Conservation (phyloP, 2,113 vertebrate genomes). For the Pelmatolapia mariae region DNA sequence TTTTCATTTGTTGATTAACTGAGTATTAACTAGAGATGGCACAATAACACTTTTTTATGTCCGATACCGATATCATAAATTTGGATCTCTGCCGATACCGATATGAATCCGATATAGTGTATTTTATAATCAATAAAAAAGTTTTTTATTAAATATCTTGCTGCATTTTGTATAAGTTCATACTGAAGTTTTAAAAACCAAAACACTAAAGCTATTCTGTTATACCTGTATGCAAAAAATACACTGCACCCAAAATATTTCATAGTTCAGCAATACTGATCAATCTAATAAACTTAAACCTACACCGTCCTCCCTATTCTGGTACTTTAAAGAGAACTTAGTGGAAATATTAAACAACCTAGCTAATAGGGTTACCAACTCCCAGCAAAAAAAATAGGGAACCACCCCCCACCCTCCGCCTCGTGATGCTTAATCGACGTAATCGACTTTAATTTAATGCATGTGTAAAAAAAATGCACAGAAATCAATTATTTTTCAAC, state of each 20-base stretch:
- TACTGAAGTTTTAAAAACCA: background rate
- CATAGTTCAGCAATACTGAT: fast-evolving
- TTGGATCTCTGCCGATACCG: background rate
- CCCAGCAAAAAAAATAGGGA: fast-evolving
- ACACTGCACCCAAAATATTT: background rate
- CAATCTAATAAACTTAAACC: background rate
- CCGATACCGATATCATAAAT: background rate
- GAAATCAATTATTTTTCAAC: background rate
- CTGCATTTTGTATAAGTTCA: background rate
- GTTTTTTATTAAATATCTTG: background rate
- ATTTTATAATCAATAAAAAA: fast-evolving
- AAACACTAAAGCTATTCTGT: background rate
- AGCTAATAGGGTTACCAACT: background rate
- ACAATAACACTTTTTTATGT: background rate
- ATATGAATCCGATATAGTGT: background rate
- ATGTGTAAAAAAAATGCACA: background rate
- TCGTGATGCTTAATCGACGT: fast-evolving
- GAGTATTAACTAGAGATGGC: background rate
- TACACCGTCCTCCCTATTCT: background rate
- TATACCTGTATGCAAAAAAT: background rate
- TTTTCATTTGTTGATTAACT: background rate
- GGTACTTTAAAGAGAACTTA: fast-evolving
- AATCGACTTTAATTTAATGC: background rate
- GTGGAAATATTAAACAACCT: background rate
- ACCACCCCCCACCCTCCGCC: fast-evolving